Percentiles rank a stretch among this genome's conserved stretches.
These are phyloP conservation scores for Brotula barbata DNA, from an alignment of 2,797 vertebrate genomes.

Conservation along the genomic window DNA sequence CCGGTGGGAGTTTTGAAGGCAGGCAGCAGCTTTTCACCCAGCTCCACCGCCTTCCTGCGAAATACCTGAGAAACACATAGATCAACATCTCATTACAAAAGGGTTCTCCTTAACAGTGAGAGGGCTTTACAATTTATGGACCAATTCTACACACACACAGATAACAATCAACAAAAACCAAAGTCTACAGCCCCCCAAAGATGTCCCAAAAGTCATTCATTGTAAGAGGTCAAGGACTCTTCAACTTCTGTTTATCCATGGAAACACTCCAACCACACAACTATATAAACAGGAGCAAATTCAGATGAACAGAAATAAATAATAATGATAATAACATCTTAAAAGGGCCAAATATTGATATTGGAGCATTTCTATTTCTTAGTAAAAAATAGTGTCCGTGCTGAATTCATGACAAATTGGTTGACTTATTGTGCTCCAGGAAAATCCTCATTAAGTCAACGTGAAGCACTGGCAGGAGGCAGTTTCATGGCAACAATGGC, in stretches of 20 bases:
- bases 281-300: background rate
- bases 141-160: background rate
- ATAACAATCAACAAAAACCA: background rate
- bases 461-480: too few relatives aligned
- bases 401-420: too few relatives aligned
- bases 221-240: background rate
- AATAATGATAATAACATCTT: too few relatives aligned
- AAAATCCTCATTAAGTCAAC: too few relatives aligned
- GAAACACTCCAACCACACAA: background rate
- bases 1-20: slow-evolving; percentile 98
- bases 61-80: slow-evolving; percentile 81
- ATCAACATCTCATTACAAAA: slow-evolving; percentile 26
- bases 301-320: too few relatives aligned
- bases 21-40: slow-evolving; percentile 94
- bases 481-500: too few relatives aligned
- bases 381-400: too few relatives aligned
- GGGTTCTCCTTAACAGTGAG: background rate
- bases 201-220: too few relatives aligned
- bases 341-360: too few relatives aligned
- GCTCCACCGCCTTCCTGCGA: slow-evolving; percentile 92
- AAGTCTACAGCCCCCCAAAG: background rate
- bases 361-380: too few relatives aligned
- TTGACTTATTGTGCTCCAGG: too few relatives aligned
- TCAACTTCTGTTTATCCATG: background rate
- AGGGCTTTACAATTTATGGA: slow-evolving; percentile 1